Percentiles rank a stretch among this genome's conserved stretches.
These are phyloP conservation scores for Petromus typicus DNA, from an alignment of 2,113 vertebrate species.

Conservation along the genomic window DNA sequence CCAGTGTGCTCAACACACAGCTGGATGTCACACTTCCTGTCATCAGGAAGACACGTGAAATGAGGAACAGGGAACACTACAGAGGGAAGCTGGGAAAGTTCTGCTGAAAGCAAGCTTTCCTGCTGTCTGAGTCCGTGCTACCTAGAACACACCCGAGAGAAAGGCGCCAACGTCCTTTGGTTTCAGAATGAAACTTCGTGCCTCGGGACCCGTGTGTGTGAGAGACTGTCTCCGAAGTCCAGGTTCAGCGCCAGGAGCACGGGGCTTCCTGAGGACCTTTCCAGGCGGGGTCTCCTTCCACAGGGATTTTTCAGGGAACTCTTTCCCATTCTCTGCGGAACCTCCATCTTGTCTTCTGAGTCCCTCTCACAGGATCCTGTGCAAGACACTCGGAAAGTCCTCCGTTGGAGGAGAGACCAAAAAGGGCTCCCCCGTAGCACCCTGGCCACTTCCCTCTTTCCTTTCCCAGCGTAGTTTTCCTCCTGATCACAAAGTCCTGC, in stretches of 20 bases:
- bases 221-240: not conserved
- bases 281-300: not conserved
- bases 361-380: not conserved
- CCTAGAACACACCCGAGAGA: not conserved
- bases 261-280: accelerated
- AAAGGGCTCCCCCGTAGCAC: no score
- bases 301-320: not conserved
- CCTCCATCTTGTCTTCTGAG: not conserved
- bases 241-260: not conserved
- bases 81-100: not conserved
- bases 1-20: no score
- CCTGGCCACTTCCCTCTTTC: not conserved
- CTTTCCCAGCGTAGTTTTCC: not conserved
- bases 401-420: not conserved
- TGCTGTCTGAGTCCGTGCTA: not conserved
- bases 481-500: not conserved
- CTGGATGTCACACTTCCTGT: accelerated
- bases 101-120: not conserved
- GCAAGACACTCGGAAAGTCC: not conserved
- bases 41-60: not conserved
- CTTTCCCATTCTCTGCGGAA: not conserved
- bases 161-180: not conserved
- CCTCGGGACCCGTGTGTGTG: not conserved
- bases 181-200: not conserved
- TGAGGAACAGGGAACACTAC: not conserved